Evolutionary conservation across 2,888 invertebrate genomes (phyloP), one percentile per base, ranked within the genome.

Genomic region (Diplazon laetatorius): DNA sequence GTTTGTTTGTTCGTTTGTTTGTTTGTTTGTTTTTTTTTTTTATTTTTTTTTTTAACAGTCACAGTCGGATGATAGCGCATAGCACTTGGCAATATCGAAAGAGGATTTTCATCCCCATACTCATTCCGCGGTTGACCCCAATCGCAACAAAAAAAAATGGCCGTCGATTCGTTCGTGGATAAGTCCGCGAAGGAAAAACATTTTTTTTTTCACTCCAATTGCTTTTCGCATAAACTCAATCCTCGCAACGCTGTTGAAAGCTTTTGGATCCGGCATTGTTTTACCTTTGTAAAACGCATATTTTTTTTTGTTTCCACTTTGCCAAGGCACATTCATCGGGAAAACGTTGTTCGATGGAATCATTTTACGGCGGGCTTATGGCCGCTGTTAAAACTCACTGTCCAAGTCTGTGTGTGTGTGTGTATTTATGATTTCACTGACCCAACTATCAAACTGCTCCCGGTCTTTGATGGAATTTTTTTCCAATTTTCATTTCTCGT

Each of bases 381-480:
- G 44, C 44, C 30, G 42, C 44, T 42, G 68, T 16, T 25, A 4
- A 55, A 42, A 22, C 18, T 68, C 50, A 50, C 48, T 14, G 18
- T 50, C 46, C n/a, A 10, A 30, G 22, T 16, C 25, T 14, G 22
- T 44, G 37, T 35, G 37, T 18, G 30, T 55, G 55, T 42, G 16
- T 14, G 16, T 6, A 18, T 20, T 48, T 46, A 8, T 18, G n/a
- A n/a, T n/a, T n/a, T n/a, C n/a, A n/a, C n/a, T n/a, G n/a, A n/a
- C n/a, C n/a, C n/a, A n/a, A n/a, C n/a, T n/a, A n/a, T n/a, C n/a
- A n/a, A n/a, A n/a, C n/a, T n/a, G n/a, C n/a, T n/a, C n/a, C n/a
- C n/a, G n/a, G n/a, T n/a, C n/a, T n/a, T n/a, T n/a, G n/a, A n/a
- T n/a, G n/a, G n/a, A n/a, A n/a, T n/a, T n/a, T n/a, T n/a, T n/a